These are phyloP conservation scores for Tinamus guttatus DNA, from an alignment of 2,113 vertebrate species.

Conservation along the genomic window DNA sequence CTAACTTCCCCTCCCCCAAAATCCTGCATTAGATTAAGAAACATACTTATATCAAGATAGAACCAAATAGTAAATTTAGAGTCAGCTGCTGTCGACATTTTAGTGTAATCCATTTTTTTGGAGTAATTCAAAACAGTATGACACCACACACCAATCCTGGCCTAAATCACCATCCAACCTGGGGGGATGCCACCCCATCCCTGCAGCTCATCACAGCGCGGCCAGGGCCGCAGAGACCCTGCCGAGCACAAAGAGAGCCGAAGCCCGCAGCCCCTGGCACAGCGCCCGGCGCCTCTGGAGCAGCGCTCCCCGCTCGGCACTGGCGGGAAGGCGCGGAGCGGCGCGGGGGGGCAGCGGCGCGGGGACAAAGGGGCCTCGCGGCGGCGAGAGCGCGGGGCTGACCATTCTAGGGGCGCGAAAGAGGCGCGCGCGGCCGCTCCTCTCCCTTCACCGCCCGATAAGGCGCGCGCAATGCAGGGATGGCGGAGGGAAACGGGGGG, in stretches of 20 bases:
- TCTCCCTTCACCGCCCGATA: fast-evolving
- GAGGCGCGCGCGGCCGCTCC: not conserved
- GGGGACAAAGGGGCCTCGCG: fast-evolving
- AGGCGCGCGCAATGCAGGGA: fast-evolving
- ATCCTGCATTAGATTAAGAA: fast-evolving
- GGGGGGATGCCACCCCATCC: not conserved
- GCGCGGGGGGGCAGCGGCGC: not conserved
- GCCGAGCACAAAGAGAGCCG: not conserved
- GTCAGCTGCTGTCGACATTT: fast-evolving
- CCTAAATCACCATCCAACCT: not conserved
- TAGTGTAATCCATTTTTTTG: not conserved
- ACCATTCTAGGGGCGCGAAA: no score
- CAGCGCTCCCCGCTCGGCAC: not conserved
- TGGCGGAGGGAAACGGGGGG: fast-evolving
- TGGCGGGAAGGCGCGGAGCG: not conserved
- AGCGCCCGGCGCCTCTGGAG: not conserved
- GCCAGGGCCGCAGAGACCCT: not conserved
- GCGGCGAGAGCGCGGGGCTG: fast-evolving
- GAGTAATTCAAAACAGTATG: fast-evolving
- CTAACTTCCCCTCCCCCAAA: not conserved
- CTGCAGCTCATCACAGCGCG: not conserved
- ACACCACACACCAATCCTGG: fast-evolving
- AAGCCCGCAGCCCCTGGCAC: not conserved
- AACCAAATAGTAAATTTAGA: not conserved
- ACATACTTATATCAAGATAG: fast-evolving